Evolutionary conservation across 2,113 vertebrate genomes (phyloP), one percentile per base, ranked within the genome.

Genomic region (Pituophis catenifer): DNA sequence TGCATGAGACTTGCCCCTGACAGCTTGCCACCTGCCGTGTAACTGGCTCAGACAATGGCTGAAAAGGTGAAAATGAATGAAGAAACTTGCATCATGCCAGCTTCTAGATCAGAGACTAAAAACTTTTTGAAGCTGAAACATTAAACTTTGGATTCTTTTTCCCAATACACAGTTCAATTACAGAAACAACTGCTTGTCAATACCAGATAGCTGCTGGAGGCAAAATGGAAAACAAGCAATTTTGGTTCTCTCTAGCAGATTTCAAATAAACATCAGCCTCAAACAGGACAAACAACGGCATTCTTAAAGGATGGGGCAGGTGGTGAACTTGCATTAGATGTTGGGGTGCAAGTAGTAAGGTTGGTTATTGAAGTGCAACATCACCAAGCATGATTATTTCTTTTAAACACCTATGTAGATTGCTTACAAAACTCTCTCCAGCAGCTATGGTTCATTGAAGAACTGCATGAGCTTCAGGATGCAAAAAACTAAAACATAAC

Each of bases 61-160:
- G 9, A 94, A 57, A 23, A 91, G 90, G 89, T 91, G 91, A 91
- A 96, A 95, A 93, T 52, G 62, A 93, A 92, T 96, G 52, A 8
- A 91, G 26, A 44, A 59, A 88, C 58, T 91, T 93, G 0, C 1
- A 21, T 48, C 62, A 21, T 54, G 53, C 50, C 23, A 93, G 29
- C 65, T 86, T 94, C 44, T 93, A 92, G 89, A 95, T 95, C 57
- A 1, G 0, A 92, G 94, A 96, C 89, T 87, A 15, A 94, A 94
- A 93, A 89, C 44, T 53, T 93, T 95, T 62, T 92, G 59, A 94
- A 96, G 70, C 70, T 91, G 13, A 94, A 90, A 81, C 93, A 95
- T 91, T 57, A 96, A 89, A 50, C 7, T 13, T 91, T 23, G 2
- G 55, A 59, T 94, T 93, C 3, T 13, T 86, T 93, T 95, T 50